A percentile compares a stretch with the other conserved stretches of the same genome.
phyloP scores from a whole-genome alignment of 1,140 invertebrate species.

The Bombus haemorrhoidalis region DNA sequence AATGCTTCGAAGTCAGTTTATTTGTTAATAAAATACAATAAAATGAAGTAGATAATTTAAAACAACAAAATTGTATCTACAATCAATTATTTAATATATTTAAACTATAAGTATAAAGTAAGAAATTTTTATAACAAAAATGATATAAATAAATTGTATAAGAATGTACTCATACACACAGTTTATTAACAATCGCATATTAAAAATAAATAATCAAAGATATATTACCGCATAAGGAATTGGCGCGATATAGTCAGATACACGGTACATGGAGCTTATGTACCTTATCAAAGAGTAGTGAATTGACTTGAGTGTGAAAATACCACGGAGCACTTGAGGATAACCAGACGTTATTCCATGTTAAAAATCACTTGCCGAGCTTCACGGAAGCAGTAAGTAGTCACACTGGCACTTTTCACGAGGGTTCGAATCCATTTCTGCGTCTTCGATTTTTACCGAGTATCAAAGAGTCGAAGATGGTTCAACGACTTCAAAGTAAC shows the following conservation, averaged over 20 bases:
- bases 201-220: neutral
- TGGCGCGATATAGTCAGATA: too few relatives aligned
- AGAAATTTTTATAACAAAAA: neutral
- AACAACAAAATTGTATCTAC: neutral
- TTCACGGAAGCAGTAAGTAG: neutral
- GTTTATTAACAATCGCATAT: neutral
- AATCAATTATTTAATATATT: too few relatives aligned
- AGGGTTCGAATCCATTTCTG: neutral
- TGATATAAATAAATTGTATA: neutral
- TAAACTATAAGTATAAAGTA: neutral
- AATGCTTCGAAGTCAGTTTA: neutral
- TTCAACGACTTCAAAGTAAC: too few relatives aligned
- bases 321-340: neutral
- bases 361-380: neutral
- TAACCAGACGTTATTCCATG: neutral
- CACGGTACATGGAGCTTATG: neutral
- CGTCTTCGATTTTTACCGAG: neutral
- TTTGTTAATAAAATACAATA: neutral
- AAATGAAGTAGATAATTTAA: neutral
- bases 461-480: neutral
- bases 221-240: neutral
- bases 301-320: neutral
- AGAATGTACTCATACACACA: neutral
- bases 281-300: neutral
- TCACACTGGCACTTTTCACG: neutral